Evolutionary conservation across 2,113 vertebrate species (phyloP).

Genomic region (Acanthochromis polyacanthus): DNA sequence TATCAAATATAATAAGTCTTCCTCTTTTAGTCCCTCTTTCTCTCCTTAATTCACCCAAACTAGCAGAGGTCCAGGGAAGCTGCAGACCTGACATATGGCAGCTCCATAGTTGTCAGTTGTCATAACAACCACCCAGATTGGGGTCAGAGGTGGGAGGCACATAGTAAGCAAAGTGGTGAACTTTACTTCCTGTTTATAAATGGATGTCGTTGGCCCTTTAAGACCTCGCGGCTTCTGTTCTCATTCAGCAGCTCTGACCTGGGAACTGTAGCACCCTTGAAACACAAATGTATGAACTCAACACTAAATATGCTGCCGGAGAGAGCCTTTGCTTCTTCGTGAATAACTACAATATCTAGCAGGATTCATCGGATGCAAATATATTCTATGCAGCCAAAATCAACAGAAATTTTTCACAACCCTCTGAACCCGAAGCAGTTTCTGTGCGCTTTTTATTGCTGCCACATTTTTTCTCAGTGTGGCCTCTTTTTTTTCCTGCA

Average conservation of each 20-base stretch:
- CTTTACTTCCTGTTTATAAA: conserved; percentile 75
- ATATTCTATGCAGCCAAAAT: too few species aligned
- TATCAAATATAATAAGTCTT: not conserved
- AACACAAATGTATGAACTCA: not conserved
- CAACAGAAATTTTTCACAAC: too few species aligned
- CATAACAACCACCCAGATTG: conserved; percentile 62
- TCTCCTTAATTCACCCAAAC: not conserved
- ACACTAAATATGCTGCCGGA: not conserved
- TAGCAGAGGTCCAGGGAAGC: not conserved
- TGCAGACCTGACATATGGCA: conserved; percentile 39
- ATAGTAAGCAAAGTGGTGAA: conserved; percentile 68
- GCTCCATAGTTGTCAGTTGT: conserved; percentile 42
- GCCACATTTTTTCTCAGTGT: too few species aligned
- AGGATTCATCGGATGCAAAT: too few species aligned
- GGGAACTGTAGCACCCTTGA: not conserved
- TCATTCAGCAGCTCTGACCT: conserved; percentile 4
- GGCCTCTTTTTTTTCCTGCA: too few species aligned
- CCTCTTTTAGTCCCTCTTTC: conserved; percentile 2
- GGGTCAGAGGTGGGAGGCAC: conserved; percentile 63
- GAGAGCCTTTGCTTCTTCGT: not conserved
- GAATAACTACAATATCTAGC: not conserved
- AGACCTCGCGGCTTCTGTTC: conserved; percentile 49
- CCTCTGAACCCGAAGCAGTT: too few species aligned
- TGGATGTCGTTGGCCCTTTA: conserved; percentile 46
- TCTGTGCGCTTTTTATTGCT: too few species aligned